Base-by-base conservation (phyloP, 2,888 invertebrate species). In the Lucinisca nassula region DNA sequence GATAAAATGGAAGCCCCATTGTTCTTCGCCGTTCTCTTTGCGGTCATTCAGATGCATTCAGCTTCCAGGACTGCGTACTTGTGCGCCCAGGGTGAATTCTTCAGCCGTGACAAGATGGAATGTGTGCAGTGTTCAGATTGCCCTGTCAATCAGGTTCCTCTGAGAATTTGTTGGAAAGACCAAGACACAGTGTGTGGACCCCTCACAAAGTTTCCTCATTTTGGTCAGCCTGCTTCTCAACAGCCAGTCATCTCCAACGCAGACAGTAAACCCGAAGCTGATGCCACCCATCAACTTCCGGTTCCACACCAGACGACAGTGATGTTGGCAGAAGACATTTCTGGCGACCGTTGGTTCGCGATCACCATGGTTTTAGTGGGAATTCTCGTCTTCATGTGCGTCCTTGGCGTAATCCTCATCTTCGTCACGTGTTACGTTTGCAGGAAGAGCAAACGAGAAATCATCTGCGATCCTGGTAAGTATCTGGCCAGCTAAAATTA, bases 341-440 rank as follows among this genome's bases (percentile, higher is more conserved):
- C 30, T 17, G 89, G 80, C 17, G 87, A 85, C 40, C 82, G 82
- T 35, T 90, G 89, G 89, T 90, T 87, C 49, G 83, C 85, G 0
- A 83, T 90, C n/a, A 90, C 89, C 37, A 87, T 90, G 83, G 89
- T 90, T 21, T 49, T 90, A 38, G 82, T 85, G 10, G 87, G 85
- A 1, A 79, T 90, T 37, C 79, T 90, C 35, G 89, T 87, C 2
- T 27, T 90, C 72, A 80, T 85, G 24, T 85, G 82, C 40, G 75
- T 87, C 35, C 72, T 67, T 17, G 83, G 87, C 0, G 72, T 87
- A 1, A 40, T 87, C 14, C 61, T 79, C 8, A 49, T 85, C 35
- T 67, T 90, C 27, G 45, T 85, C 17, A 76, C 81, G 4, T 90
- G 89, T 40, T 83, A 79, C 40, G 45, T 85, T 37, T 87, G 89